Evolutionary conservation across 2,888 invertebrate species (phyloP).

Genomic region (Erpobdella octoculata): DNA sequence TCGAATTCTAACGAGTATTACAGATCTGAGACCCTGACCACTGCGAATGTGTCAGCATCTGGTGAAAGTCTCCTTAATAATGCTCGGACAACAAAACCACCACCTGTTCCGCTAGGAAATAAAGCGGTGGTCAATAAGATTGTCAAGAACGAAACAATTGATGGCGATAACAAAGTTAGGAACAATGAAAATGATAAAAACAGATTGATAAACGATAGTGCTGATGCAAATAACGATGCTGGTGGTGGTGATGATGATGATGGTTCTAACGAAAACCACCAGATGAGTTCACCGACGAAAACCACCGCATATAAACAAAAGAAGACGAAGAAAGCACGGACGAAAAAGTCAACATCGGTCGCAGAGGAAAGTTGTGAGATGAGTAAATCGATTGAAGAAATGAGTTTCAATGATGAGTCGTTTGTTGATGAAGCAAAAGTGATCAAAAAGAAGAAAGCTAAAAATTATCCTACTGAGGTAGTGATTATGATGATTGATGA

Average conservation of each 20-base stretch:
- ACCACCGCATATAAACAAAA: background rate
- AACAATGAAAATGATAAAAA: no score
- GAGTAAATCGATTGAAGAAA: background rate
- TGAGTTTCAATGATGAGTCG: background rate
- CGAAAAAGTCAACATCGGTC: background rate
- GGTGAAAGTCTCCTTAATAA: background rate
- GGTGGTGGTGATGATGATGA: background rate
- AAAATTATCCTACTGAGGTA: conserved; percentile 13
- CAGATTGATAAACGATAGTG: no score
- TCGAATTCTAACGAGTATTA: no score
- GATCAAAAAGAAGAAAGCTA: background rate
- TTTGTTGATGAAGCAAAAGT: background rate
- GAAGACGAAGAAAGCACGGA: conserved; percentile 3
- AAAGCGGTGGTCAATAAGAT: background rate
- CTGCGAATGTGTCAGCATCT: background rate
- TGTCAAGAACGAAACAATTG: background rate
- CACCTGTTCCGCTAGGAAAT: no score
- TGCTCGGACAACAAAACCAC: background rate
- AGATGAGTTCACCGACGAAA: background rate
- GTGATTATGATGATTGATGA: background rate
- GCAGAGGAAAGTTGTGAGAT: background rate
- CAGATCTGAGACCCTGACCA: no score
- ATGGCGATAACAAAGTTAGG: background rate
- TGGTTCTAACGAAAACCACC: background rate
- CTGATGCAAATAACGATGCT: background rate